Evolutionary conservation across 2,888 invertebrate genomes (phyloP).

Genomic region (Plebejus argus): DNA sequence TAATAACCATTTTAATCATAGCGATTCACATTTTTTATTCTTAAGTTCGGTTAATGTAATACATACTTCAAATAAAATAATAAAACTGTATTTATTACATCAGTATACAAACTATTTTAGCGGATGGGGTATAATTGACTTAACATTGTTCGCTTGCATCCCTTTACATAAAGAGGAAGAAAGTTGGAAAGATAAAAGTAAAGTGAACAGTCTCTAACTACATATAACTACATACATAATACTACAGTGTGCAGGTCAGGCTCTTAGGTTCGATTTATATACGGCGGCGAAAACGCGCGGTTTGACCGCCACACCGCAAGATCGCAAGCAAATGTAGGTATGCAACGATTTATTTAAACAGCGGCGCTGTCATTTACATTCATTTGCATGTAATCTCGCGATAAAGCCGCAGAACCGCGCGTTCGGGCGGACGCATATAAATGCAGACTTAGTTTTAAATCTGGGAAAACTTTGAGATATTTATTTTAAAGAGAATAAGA

Average conservation of each 20-base stretch:
- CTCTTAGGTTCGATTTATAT: background rate
- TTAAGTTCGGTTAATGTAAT: no score
- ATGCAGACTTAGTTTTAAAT: no score
- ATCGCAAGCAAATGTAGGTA: no score
- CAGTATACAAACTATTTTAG: slow-evolving; percentile 34
- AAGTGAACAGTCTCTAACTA: slow-evolving; percentile 4
- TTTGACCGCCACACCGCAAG: no score
- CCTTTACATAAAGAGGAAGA: background rate
- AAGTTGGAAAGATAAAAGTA: background rate
- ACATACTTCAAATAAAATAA: background rate
- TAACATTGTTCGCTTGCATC: slow-evolving; percentile 13
- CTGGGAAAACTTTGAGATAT: background rate
- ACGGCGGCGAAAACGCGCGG: no score
- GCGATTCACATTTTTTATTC: no score
- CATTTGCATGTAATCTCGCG: no score
- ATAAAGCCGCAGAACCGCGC: no score
- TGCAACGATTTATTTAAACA: no score
- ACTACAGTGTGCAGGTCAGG: background rate
- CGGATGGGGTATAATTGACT: slow-evolving; percentile 38
- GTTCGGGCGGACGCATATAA: no score
- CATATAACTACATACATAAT: background rate
- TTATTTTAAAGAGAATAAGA: background rate
- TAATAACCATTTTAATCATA: no score
- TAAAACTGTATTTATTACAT: background rate
- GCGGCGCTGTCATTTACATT: no score